A percentile compares a stretch with the other conserved stretches of the same genome.
Evolutionary conservation across 1,140 invertebrate species (phyloP).

Genomic region (Formica selysi): DNA sequence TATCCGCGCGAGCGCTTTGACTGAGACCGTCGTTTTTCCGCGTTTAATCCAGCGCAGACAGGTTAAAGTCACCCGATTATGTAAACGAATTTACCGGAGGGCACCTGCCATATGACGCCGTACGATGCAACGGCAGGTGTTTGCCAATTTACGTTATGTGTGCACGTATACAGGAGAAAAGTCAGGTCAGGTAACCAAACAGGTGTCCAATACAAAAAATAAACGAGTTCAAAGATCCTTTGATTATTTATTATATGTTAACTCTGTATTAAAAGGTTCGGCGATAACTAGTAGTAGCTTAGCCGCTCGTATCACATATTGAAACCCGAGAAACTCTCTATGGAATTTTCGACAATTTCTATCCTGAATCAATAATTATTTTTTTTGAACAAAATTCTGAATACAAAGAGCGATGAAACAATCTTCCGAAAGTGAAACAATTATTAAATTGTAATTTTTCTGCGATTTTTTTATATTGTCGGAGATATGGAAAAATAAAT

Average conservation of each 20-base stretch:
- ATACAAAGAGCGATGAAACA: background rate
- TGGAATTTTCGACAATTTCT: background rate
- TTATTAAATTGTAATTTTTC: background rate
- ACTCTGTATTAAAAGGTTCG: background rate
- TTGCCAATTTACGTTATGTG: slow-evolving; percentile 11
- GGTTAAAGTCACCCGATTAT: slow-evolving; percentile 53
- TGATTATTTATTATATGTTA: background rate
- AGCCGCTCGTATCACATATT: background rate
- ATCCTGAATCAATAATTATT: background rate
- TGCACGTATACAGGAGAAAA: background rate
- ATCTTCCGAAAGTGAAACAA: background rate
- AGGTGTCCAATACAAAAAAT: slow-evolving; percentile 51
- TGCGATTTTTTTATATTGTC: background rate
- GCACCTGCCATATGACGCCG: slow-evolving; percentile 31
- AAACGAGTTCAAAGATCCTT: background rate
- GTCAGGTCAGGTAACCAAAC: slow-evolving; percentile 19
- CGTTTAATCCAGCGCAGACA: slow-evolving; percentile 26
- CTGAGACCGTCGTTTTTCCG: slow-evolving; percentile 9
- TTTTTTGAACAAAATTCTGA: background rate
- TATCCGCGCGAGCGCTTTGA: slow-evolving; percentile 13
- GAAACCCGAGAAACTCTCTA: background rate
- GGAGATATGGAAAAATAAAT: background rate
- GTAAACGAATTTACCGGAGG: slow-evolving; percentile 50
- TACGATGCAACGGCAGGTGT: slow-evolving; percentile 35
- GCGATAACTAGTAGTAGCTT: background rate